Conservation (phyloP, 1,140 invertebrate species). For the Pteromalus puparum region DNA sequence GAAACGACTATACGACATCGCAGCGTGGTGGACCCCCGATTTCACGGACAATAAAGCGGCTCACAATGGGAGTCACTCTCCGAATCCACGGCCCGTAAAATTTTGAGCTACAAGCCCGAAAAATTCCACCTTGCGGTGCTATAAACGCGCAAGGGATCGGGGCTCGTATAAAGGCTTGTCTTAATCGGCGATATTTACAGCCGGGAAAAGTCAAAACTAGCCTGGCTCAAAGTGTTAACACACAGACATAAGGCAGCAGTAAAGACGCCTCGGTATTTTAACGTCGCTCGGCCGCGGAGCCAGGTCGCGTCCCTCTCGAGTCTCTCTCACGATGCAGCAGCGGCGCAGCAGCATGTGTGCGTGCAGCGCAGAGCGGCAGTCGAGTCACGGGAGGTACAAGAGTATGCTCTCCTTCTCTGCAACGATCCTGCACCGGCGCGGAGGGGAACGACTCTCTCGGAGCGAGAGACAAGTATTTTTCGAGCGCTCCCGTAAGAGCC, state of each 20-base stretch:
- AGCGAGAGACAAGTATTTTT: neutral
- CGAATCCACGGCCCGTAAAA: too few relatives aligned
- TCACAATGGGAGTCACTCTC: too few relatives aligned
- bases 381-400: constrained; percentile 19
- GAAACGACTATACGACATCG: too few relatives aligned
- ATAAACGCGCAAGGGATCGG: too few relatives aligned
- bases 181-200: neutral
- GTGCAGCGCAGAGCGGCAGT: too few relatives aligned
- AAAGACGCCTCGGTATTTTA: constrained; percentile 19
- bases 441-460: neutral
- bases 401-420: neutral
- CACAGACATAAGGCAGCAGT: neutral
- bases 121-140: too few relatives aligned
- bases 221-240: constrained; percentile 9
- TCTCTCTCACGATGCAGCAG: neutral
- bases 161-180: too few relatives aligned
- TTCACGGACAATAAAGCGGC: too few relatives aligned
- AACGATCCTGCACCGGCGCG: neutral
- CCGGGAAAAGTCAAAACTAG: constrained; percentile 22
- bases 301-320: neutral
- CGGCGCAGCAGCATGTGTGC: neutral
- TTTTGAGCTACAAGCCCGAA: too few relatives aligned
- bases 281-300: too few relatives aligned
- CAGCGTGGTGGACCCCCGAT: too few relatives aligned
- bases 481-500: constrained; percentile 25